A percentile compares a stretch with the other conserved stretches of the same genome.
Evolutionary conservation across 2,113 vertebrate species (phyloP).

Genomic region (Rhabdornis inornatus): DNA sequence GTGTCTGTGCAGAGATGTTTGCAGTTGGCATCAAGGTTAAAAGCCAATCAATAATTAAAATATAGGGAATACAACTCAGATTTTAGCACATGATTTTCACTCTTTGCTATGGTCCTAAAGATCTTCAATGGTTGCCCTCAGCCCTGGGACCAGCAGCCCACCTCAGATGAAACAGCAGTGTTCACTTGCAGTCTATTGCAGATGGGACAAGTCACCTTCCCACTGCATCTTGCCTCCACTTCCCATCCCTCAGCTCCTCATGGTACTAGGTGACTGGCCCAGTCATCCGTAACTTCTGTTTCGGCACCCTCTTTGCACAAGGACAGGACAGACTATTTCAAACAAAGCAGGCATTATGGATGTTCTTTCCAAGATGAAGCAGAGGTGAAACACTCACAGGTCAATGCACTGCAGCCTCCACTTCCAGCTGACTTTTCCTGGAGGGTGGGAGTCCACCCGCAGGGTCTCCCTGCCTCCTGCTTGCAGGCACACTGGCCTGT

Average conservation of each 20-base stretch:
- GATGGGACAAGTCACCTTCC: background rate
- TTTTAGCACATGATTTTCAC: background rate
- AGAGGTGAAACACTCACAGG: background rate
- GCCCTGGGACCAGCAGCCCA: background rate
- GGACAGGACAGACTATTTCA: background rate
- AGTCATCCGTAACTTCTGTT: background rate
- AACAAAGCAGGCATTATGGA: background rate
- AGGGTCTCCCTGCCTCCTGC: background rate
- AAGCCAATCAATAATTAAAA: background rate
- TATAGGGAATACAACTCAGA: background rate
- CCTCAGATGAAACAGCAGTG: background rate
- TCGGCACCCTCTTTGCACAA: background rate
- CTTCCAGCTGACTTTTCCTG: background rate
- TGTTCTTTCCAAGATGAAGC: background rate
- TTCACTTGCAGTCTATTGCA: fast-evolving
- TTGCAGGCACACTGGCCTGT: fast-evolving
- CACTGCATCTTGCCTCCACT: background rate
- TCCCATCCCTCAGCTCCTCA: fast-evolving
- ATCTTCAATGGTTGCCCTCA: background rate
- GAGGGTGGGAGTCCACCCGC: background rate
- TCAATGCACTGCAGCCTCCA: background rate
- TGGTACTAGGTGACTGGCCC: fast-evolving
- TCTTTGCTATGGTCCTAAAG: no score
- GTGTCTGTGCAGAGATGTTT: background rate
- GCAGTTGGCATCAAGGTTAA: background rate